These are phyloP conservation scores for Melanotaenia boesemani DNA, from an alignment of 2,797 vertebrate species.

Conservation along the genomic window DNA sequence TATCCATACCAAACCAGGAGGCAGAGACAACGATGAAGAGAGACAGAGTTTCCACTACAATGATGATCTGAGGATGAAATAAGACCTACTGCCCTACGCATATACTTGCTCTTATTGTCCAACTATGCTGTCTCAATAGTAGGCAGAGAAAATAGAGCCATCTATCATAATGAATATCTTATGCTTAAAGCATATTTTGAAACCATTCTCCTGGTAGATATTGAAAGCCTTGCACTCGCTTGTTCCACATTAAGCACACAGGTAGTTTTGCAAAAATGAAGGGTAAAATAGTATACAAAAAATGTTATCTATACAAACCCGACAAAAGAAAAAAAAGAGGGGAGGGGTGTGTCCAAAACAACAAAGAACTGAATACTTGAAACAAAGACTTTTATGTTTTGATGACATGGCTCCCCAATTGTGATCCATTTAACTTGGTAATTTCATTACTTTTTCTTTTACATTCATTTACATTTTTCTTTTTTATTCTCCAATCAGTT, in stretches of 20 bases:
- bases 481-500: too few species aligned
- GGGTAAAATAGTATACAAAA: background rate
- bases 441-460: too few species aligned
- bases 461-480: too few species aligned
- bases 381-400: too few species aligned
- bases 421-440: too few species aligned
- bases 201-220: slow-evolving; percentile 1
- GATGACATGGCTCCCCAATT: too few species aligned
- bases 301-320: background rate
- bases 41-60: background rate
- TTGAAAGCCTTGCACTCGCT: background rate
- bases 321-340: background rate
- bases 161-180: background rate
- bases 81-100: background rate
- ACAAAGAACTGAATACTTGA: too few species aligned
- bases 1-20: background rate
- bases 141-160: slow-evolving; percentile 2
- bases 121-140: slow-evolving; percentile 2
- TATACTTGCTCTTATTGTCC: background rate
- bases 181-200: slow-evolving; percentile 17
- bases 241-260: background rate
- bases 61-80: background rate
- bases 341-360: too few species aligned
- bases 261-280: background rate
- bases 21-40: slow-evolving; percentile 4